Base-by-base conservation (phyloP, 2,888 invertebrate species). In the Volucella zonaria region DNA sequence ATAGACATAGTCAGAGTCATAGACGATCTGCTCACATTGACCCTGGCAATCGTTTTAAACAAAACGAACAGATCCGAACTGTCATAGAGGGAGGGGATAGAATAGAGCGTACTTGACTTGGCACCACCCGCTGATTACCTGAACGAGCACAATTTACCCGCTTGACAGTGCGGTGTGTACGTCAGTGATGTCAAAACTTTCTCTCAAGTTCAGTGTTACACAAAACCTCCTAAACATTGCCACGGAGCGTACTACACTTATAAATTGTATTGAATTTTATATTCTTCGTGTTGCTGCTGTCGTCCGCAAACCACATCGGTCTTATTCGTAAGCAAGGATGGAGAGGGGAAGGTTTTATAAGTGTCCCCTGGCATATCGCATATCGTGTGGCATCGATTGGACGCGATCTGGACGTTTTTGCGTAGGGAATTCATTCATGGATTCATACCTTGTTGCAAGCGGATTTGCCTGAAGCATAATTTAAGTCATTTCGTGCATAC, bases 161-260 rank as follows among this genome's bases (percentile, higher is more conserved):
- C 51, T 52, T 23, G 10, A 9, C 9, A n/a, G 3, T 9, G 8
- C 45, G 40, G 43, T 42, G 66, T 73, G 51, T n/a, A n/a, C 18
- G 61, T 67, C 49, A 67, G 58, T 81, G 73, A 86, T 86, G 82
- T 86, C 86, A 86, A 78, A 31, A 86, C 81, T 86, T 86, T 86
- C 86, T 78, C 86, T 74, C 86, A 86, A 86, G 86, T 86, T 86
- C 86, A 86, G 77, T 86, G 82, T 86, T 82, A 78, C 77, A 70
- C 82, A 82, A 74, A 23, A 47, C 54, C 54, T 38, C 15, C 18
- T 10, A 23, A 23, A 23, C 23, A 23, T 23, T 23, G 23, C 9
- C 45, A 10, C 40, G 43, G 51, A 61, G 52, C 38, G 45, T 40
- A 11, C 52, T 18, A 54, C 11, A 54, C 4, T 51, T 2, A 9